Evolutionary conservation across 2,113 vertebrate species (phyloP), one percentile per base, ranked within the genome.

Genomic region (Pseudorectes ferrugineus): DNA sequence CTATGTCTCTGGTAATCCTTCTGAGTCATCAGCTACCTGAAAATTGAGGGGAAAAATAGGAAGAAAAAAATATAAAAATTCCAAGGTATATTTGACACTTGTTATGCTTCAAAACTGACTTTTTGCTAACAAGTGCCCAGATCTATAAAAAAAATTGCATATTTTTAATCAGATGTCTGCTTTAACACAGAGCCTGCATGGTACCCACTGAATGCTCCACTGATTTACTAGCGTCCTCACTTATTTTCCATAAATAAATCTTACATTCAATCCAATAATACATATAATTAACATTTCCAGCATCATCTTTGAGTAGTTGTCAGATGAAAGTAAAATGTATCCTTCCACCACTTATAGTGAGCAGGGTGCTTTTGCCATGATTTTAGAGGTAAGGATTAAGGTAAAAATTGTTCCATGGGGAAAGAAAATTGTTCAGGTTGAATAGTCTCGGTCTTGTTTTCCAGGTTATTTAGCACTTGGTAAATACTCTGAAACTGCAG

Each of bases 1-100:
- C 65, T 97, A 57, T 67, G 43, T 19, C 97, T 97, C 57, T 68
- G 78, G 96, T 96, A 97, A 97, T 33, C 22, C 58, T 85, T 90
- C 9, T 42, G n/a, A 59, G 25, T 42, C 43, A 31, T 45, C 25
- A 57, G 22, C 31, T 71, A 24, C 51, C 21, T 88, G 57, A 71
- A 55, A 59, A 46, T 45, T 40, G 45, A 72, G 25, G 14, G 18
- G 24, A 31, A 52, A 46, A 57, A 23, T 15, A 74, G 24, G 20
- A 21, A 58, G 14, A 22, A 22, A 49, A 61, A 26, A 15, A 20
- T 2, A 36, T 31, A 18, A 38, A 33, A 52, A 57, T 46, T 88
- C 13, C 65, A 65, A 71, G n/a, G 12, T 71, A 31, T 2, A 12
- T 49, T 88, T 65, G 14, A 20, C 75, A 40, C 38, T 65, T 62